A percentile compares a stretch with the other conserved stretches of the same genome.
Conservation (phyloP, 2,113 vertebrate species). For the Trematomus loennbergii region DNA sequence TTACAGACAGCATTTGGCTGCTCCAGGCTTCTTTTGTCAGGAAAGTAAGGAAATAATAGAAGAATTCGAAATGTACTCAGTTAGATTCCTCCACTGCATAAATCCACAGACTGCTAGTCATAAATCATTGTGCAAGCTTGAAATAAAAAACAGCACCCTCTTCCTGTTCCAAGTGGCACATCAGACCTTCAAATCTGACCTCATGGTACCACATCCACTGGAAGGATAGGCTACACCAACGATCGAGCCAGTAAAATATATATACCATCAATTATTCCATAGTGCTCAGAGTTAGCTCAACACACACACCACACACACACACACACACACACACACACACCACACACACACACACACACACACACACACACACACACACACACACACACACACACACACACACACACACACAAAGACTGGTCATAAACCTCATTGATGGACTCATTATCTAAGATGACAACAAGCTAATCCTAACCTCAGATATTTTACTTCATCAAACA, state of each 20-base stretch:
- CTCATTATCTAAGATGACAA: background rate
- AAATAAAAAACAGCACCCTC: slow-evolving; percentile 25
- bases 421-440: background rate
- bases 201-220: too few relatives aligned
- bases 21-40: too few relatives aligned
- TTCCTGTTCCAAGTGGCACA: slow-evolving; percentile 20
- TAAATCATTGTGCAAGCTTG: background rate
- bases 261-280: background rate
- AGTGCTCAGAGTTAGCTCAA: too few relatives aligned
- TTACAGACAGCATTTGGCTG: too few relatives aligned
- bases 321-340: too few relatives aligned
- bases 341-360: too few relatives aligned
- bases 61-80: too few relatives aligned
- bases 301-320: too few relatives aligned
- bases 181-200: background rate
- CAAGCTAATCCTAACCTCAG: background rate
- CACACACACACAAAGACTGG: too few relatives aligned
- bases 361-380: too few relatives aligned
- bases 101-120: background rate
- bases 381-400: too few relatives aligned
- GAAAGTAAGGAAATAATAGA: too few relatives aligned
- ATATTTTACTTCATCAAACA: background rate
- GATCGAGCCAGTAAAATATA: background rate
- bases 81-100: background rate
- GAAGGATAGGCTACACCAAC: background rate